Conservation (phyloP, 2,888 invertebrate species). For the Drosophila antonietae region DNA sequence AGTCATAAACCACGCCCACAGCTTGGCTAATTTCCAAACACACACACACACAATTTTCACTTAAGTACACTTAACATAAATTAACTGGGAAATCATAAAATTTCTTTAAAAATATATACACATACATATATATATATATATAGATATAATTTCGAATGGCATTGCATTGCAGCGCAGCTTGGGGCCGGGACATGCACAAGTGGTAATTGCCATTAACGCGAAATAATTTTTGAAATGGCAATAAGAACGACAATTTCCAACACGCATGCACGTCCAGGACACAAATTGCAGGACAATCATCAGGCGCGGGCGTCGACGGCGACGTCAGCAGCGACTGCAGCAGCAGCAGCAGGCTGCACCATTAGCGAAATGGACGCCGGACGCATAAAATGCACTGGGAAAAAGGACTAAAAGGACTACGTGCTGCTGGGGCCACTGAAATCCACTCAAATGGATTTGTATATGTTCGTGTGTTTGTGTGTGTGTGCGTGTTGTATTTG, state of each 20-base stretch:
- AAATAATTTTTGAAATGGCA: constrained; percentile 81
- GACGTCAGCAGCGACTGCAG: constrained; percentile 12
- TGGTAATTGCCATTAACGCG: constrained; percentile 80
- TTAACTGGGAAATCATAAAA: constrained; percentile 70
- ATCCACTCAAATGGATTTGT: constrained; percentile 81
- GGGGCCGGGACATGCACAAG: constrained; percentile 57
- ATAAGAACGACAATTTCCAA: constrained; percentile 73
- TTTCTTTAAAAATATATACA: constrained; percentile 65
- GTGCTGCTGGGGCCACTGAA: constrained; percentile 26
- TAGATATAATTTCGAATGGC: constrained; percentile 65
- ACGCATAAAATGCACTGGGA: constrained; percentile 75
- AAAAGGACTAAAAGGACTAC: constrained; percentile 58
- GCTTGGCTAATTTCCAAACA: constrained; percentile 64
- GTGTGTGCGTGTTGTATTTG: constrained; percentile 42
- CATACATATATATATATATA: constrained; percentile 26
- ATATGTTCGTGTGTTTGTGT: constrained; percentile 45
- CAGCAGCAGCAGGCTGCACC: constrained; percentile 29
- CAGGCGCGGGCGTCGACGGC: constrained; percentile 34
- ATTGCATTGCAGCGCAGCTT: constrained; percentile 29
- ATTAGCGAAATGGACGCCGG: constrained; percentile 57
- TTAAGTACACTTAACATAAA: constrained; percentile 79
- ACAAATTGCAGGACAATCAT: constrained; percentile 74
- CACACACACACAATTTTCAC: constrained; percentile 65
- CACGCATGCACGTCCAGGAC: constrained; percentile 57
- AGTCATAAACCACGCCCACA: constrained; percentile 58